Evolutionary conservation across 2,888 invertebrate species (phyloP).

Genomic region (Saturnia japonica): DNA sequence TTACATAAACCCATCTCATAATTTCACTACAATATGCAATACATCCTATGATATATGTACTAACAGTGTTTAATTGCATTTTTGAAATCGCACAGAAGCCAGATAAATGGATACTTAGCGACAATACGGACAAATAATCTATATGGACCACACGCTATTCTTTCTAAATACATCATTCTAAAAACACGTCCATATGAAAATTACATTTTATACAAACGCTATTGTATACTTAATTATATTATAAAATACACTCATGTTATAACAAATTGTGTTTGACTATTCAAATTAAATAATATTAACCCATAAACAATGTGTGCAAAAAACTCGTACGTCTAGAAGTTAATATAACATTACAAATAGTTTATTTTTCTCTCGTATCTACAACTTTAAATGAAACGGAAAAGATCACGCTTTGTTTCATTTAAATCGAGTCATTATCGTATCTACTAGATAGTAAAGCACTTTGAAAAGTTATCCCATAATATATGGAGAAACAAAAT

Average conservation of each 20-base stretch:
- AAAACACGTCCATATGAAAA: constrained; percentile 44
- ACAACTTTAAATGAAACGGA: constrained; percentile 4
- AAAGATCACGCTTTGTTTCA: neutral
- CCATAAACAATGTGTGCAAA: constrained; percentile 61
- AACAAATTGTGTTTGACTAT: constrained; percentile 46
- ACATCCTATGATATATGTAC: constrained; percentile 1
- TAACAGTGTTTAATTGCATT: constrained; percentile 2
- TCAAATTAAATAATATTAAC: constrained; percentile 38
- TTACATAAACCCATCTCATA: neutral
- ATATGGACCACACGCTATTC: constrained; percentile 11
- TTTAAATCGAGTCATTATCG: constrained; percentile 41
- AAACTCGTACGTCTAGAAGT: constrained; percentile 73
- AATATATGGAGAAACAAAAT: constrained; percentile 51
- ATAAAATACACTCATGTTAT: constrained; percentile 71
- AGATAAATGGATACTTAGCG: neutral
- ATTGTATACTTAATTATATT: constrained; percentile 67
- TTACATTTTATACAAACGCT: constrained; percentile 74
- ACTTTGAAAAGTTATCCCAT: constrained; percentile 78
- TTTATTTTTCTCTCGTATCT: constrained; percentile 36
- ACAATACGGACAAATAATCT: neutral
- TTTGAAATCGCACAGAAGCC: neutral
- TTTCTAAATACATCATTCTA: constrained; percentile 40
- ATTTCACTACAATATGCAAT: neutral
- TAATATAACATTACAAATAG: constrained; percentile 76
- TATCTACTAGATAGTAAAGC: constrained; percentile 82